Percentiles rank a stretch among this genome's conserved stretches.
Conservation (phyloP, 2,113 vertebrate genomes). For the Hystrix cristata region DNA sequence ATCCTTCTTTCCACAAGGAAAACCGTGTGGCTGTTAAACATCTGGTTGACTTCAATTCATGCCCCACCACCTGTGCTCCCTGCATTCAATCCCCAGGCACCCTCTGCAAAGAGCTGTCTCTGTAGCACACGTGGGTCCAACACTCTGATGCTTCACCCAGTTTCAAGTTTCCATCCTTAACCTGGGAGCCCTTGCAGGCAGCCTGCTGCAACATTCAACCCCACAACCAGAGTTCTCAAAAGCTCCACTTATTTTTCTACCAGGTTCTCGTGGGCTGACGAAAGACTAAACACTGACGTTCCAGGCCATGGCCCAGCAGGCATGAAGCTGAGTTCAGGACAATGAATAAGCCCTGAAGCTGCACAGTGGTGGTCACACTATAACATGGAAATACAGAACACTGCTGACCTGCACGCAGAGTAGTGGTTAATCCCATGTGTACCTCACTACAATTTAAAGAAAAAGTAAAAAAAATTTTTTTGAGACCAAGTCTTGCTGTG, state of each 20-base stretch:
- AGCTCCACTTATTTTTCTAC: background rate
- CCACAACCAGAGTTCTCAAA: background rate
- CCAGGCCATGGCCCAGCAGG: too few relatives aligned
- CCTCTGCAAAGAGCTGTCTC: background rate
- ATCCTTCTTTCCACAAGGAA: background rate
- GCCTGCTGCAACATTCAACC: background rate
- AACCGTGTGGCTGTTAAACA: background rate
- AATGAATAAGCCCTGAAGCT: background rate
- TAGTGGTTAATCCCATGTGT: background rate
- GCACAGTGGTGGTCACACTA: background rate
- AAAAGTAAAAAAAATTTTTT: background rate
- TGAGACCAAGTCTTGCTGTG: background rate
- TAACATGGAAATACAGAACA: background rate
- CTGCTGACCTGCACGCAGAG: background rate
- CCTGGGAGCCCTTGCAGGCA: background rate
- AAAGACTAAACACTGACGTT: too few relatives aligned
- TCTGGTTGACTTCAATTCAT: background rate
- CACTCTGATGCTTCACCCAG: too few relatives aligned
- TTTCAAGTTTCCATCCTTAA: background rate
- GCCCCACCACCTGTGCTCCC: background rate
- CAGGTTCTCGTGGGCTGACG: background rate
- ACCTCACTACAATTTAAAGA: background rate
- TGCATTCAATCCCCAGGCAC: background rate
- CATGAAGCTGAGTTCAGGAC: background rate
- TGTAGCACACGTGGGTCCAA: background rate